Conservation (phyloP, 2,797 vertebrate genomes). For the Sandelia bainsii region DNA sequence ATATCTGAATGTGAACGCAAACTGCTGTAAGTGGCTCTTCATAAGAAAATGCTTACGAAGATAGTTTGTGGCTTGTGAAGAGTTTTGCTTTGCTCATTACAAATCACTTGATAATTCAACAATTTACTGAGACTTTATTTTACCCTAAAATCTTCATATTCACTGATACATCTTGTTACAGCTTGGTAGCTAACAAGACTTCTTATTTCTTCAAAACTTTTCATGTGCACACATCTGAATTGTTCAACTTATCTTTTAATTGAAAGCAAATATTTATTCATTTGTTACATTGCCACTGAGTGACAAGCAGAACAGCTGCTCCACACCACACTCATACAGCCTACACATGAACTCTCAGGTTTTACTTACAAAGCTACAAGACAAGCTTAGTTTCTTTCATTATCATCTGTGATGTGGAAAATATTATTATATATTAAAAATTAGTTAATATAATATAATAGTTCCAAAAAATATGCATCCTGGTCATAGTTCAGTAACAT, state of each 20-base stretch:
- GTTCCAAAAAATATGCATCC: too few relatives aligned
- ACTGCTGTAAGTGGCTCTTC: conserved; percentile 5
- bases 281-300: too few relatives aligned
- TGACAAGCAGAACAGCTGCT: too few relatives aligned
- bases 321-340: not conserved
- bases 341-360: too few relatives aligned
- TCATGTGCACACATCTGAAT: too few relatives aligned
- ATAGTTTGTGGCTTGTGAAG: conserved; percentile 12
- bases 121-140: not conserved
- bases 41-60: conserved; percentile 15
- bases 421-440: too few relatives aligned
- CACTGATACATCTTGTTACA: not conserved
- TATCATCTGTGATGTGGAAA: too few relatives aligned
- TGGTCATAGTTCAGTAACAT: too few relatives aligned
- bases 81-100: not conserved
- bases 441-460: too few relatives aligned
- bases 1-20: conserved; percentile 36
- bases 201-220: not conserved
- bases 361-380: too few relatives aligned
- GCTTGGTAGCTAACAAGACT: not conserved
- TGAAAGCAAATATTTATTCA: not conserved
- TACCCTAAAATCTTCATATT: not conserved
- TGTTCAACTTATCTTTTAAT: not conserved
- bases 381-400: too few relatives aligned
- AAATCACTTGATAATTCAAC: conserved; percentile 7